phyloP scores from a whole-genome alignment of 37 sponge, comb jelly and placozoan genomes.

The Oscarella lobularis region DNA sequence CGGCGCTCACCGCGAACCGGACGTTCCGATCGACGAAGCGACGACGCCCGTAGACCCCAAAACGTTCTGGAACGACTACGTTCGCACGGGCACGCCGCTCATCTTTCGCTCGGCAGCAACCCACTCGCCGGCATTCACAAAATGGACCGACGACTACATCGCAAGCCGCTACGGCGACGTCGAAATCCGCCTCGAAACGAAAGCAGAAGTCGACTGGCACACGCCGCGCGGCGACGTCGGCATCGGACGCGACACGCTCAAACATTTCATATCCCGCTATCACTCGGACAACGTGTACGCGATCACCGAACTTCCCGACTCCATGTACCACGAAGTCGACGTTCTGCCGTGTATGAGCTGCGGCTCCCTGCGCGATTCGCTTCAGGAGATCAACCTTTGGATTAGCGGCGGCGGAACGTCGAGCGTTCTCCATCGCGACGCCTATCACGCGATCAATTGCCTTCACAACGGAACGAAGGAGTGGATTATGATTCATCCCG shows the following conservation, averaged over 20 bases:
- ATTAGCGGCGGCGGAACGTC: conserved; percentile 12
- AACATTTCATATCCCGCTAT: background rate
- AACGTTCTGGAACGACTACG: background rate
- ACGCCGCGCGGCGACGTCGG: background rate
- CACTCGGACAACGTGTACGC: background rate
- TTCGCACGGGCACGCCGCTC: background rate
- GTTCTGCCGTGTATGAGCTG: conserved; percentile 10
- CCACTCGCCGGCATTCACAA: background rate
- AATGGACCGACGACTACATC: background rate
- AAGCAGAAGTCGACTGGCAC: background rate
- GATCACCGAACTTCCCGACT: conserved; percentile 3
- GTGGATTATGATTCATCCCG: conserved; percentile 6
- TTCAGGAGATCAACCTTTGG: conserved; percentile 12
- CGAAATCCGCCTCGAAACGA: background rate
- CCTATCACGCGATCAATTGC: conserved; percentile 10
- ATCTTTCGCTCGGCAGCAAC: conserved; percentile 1
- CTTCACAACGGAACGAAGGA: conserved; percentile 12
- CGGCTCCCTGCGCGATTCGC: background rate
- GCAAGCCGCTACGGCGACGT: background rate
- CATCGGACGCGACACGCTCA: background rate
- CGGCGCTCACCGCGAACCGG: background rate
- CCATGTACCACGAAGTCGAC: conserved; percentile 12
- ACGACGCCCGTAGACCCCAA: background rate
- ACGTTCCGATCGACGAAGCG: conserved; percentile 4
- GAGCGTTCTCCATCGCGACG: conserved; percentile 8